These are phyloP conservation scores for Nycticorax nycticorax DNA, from an alignment of 2,113 vertebrate species.

Conservation along the genomic window DNA sequence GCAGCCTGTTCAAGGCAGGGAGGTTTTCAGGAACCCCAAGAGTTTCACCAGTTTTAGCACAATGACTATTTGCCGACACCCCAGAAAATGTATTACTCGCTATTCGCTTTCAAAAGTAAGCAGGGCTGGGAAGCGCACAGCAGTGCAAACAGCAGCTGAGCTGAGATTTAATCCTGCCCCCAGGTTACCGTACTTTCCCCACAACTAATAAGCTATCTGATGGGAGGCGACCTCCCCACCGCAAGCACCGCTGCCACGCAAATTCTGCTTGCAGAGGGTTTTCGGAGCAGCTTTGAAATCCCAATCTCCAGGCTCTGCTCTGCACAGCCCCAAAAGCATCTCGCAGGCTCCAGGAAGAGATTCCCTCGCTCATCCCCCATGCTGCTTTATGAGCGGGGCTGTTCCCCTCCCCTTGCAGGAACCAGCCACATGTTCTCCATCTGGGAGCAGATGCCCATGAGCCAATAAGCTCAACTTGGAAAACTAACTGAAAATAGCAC, in stretches of 20 bases:
- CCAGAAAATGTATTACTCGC: not conserved
- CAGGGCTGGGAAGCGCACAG: not conserved
- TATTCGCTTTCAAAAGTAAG: not conserved
- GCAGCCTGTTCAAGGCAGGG: not conserved
- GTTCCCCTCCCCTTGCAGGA: not conserved
- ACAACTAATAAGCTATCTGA: not conserved
- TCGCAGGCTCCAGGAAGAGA: not conserved
- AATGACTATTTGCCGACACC: not conserved
- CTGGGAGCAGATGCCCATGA: slow-evolving; percentile 50
- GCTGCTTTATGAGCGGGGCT: not conserved
- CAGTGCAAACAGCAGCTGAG: not conserved
- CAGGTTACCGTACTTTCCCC: not conserved
- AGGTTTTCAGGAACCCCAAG: not conserved
- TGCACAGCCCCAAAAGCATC: not conserved
- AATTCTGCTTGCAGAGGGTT: not conserved
- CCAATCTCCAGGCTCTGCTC: not conserved
- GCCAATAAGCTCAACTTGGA: slow-evolving; percentile 49
- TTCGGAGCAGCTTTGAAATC: not conserved
- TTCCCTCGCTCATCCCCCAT: slow-evolving; percentile 25
- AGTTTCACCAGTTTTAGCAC: not conserved
- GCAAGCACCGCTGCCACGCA: not conserved
- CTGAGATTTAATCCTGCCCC: slow-evolving; percentile 1
- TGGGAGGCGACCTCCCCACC: not conserved
- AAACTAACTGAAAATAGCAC: slow-evolving; percentile 48
- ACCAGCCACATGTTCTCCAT: slow-evolving; percentile 48